phyloP scores from a whole-genome alignment of 2,888 invertebrate genomes.

The Lepetodrilus schrolli region DNA sequence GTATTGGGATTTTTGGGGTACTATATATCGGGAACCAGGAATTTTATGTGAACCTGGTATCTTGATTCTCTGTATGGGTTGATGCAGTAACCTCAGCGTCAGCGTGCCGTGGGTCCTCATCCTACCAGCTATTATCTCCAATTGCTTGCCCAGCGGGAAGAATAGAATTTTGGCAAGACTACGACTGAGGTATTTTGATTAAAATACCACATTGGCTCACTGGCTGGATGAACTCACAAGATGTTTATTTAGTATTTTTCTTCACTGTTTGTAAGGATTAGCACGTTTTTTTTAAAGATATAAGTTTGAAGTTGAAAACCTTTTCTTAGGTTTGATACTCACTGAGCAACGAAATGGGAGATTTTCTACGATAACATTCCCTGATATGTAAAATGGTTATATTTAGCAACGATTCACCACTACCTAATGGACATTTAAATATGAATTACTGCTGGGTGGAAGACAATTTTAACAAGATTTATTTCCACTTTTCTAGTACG shows the following conservation, averaged over 20 bases:
- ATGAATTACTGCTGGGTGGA: too few species aligned
- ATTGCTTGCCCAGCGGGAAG: background rate
- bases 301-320: background rate
- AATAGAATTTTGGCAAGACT: constrained; percentile 15
- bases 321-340: background rate
- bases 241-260: background rate
- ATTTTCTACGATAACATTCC: too few species aligned
- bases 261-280: background rate
- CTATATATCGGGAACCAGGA: background rate
- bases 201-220: constrained; percentile 9
- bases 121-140: background rate
- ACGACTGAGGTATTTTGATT: constrained; percentile 13
- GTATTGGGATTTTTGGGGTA: background rate
- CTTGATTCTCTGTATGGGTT: background rate
- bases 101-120: too few species aligned
- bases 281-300: background rate
- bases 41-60: background rate
- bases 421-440: too few species aligned
- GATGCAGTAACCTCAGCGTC: too few species aligned
- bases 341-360: background rate
- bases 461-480: too few species aligned
- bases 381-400: too few species aligned
- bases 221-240: background rate
- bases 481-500: too few species aligned
- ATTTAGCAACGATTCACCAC: too few species aligned